A percentile compares a stretch with the other conserved stretches of the same genome.
Evolutionary conservation across 2,113 vertebrate species (phyloP).

Genomic region (Mustela lutreola): DNA sequence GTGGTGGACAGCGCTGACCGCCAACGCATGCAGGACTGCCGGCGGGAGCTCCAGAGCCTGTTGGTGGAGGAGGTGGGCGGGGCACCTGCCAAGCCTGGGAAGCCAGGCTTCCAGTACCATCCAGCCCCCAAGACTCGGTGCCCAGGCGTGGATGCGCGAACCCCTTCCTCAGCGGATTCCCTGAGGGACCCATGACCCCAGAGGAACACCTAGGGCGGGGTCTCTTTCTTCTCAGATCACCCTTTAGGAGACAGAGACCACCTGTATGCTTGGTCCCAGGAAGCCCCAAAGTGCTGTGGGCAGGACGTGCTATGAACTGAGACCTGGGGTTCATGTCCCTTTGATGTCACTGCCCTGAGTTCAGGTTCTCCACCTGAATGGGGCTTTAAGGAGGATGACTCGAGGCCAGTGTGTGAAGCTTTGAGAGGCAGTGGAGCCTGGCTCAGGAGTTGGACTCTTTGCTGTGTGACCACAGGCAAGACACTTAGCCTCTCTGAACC

Average conservation of each 20-base stretch:
- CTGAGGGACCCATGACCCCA: background rate
- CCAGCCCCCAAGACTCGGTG: accelerated
- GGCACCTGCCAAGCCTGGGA: accelerated
- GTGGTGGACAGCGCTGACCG: slow-evolving; percentile 96
- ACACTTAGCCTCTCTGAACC: background rate
- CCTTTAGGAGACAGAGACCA: background rate
- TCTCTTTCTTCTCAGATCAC: background rate
- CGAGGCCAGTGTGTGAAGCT: background rate
- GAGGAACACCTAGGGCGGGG: background rate
- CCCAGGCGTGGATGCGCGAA: accelerated
- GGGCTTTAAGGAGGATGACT: background rate
- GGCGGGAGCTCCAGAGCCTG: slow-evolving; percentile 89
- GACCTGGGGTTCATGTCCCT: accelerated
- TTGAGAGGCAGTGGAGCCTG: background rate
- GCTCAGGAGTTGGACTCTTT: background rate
- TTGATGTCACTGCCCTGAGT: background rate
- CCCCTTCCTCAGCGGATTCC: background rate
- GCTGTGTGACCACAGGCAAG: background rate
- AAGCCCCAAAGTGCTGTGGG: background rate
- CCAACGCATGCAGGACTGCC: slow-evolving; percentile 93
- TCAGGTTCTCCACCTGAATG: background rate
- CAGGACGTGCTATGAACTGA: background rate
- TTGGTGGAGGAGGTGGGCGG: slow-evolving; percentile 93
- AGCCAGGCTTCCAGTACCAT: background rate
- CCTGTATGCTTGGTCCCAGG: background rate